Base-by-base conservation (phyloP, 2,113 vertebrate genomes). In the Morphnarchus princeps region DNA sequence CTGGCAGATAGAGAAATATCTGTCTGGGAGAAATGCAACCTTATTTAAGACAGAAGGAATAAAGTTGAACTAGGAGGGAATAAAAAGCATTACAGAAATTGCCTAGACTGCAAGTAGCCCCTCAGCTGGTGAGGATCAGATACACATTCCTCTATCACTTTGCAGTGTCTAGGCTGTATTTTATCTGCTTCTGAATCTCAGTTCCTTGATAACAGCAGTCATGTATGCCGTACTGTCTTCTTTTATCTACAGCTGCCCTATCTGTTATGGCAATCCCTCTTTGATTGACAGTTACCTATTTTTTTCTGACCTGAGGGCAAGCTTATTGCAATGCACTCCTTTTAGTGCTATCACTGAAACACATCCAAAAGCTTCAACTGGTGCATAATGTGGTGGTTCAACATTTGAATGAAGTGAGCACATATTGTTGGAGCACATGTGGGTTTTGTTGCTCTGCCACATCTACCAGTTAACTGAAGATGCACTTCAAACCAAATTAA, bases 221-320 rank as follows among this genome's bases (percentile, higher is more conserved):
- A 73, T 16, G 2, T 74, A 40, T 13, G 21, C 85, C 55, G 32
- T 45, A 11, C 22, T 61, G 42, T 59, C 59, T 79, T 67, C 57
- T 94, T 95, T 93, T 72, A 43, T 91, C 58, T 82, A 26, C 47
- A 80, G 73, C 91, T 93, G 91, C 34, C 58, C 62, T 43, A 54
- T 74, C 43, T 80, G 47, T 94, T 85, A 29, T 40, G 74, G 74
- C 78, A 85, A 66, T 71, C 19, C 12, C 32, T 63, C 70, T 69
- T 77, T 96, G 89, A 96, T 19, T 85, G 94, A 78, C 91, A 96
- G 82, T 95, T 80, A 88, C 49, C 58, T 73, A 28, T 80, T 95
- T 84, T 87, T 80, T 72, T 55, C 74, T 96, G 91, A 95, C 91
- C 89, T 63, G 34, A 82, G 89, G 95, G 65, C 91, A 95, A 74